These are phyloP conservation scores for Pararge aegeria DNA, from an alignment of 1,140 invertebrate genomes.

Conservation along the genomic window DNA sequence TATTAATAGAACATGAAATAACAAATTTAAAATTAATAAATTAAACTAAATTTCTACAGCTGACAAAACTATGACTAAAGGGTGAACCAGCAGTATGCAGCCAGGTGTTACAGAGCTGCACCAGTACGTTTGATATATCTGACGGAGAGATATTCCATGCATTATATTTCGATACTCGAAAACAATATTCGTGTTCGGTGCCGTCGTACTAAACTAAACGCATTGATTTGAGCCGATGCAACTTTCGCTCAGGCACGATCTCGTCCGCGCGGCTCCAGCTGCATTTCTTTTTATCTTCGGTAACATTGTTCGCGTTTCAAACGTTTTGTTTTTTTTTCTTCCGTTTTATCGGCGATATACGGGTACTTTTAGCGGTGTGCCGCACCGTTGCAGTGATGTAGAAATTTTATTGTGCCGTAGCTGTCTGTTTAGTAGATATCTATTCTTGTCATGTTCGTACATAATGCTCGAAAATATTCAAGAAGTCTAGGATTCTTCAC, in stretches of 20 bases:
- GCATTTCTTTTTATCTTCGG: conserved; percentile 51
- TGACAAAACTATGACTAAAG: too few species aligned
- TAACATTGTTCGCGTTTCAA: conserved; percentile 45
- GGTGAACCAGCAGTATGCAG: too few species aligned
- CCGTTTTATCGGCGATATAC: conserved; percentile 35
- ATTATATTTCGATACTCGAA: too few species aligned
- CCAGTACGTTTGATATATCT: too few species aligned
- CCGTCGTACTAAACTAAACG: neutral
- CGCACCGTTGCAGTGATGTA: conserved; percentile 28
- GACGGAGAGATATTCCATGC: too few species aligned
- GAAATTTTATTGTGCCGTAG: conserved; percentile 22
- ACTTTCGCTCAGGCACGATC: conserved; percentile 64
- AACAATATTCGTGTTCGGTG: neutral
- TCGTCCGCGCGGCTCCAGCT: conserved; percentile 35
- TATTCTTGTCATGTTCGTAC: neutral
- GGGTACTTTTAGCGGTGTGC: conserved; percentile 31
- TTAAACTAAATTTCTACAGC: too few species aligned
- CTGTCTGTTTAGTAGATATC: conserved; percentile 7
- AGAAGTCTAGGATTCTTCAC: too few species aligned
- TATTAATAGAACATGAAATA: too few species aligned
- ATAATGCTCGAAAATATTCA: neutral
- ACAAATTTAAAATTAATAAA: too few species aligned
- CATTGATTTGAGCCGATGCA: conserved; percentile 52
- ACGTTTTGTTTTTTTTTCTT: conserved; percentile 36
- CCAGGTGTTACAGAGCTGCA: too few species aligned